Conservation (phyloP, 2,797 vertebrate genomes). For the Chaetophractus vellerosus region DNA sequence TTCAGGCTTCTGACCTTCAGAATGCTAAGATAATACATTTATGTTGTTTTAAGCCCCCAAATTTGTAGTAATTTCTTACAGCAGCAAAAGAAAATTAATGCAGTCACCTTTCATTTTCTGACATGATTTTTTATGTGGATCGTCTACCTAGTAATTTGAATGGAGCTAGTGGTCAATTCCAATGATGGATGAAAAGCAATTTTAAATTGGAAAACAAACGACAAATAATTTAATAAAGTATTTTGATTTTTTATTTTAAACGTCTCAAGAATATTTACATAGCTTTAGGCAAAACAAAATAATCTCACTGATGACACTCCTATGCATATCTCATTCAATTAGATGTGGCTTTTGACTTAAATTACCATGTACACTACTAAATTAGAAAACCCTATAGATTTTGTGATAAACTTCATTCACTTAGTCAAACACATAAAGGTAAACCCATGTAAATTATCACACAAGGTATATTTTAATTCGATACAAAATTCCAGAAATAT, state of each 20-base stretch:
- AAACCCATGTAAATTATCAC: neutral
- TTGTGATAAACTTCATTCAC: constrained; percentile 44
- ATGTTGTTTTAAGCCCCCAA: neutral
- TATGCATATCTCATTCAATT: neutral
- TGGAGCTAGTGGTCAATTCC: neutral
- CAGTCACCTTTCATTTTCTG: neutral
- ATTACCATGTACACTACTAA: neutral
- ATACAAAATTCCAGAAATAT: constrained; percentile 12
- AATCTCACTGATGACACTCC: neutral
- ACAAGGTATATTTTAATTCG: constrained; percentile 49
- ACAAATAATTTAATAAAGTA: neutral
- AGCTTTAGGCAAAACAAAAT: neutral
- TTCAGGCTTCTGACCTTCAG: neutral
- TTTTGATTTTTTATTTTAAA: constrained; percentile 26
- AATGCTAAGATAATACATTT: neutral
- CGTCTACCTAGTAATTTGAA: neutral
- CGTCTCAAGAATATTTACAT: neutral
- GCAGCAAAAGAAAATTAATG: neutral
- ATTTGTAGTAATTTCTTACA: neutral
- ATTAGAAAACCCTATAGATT: constrained; percentile 6
- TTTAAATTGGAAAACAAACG: constrained; percentile 27
- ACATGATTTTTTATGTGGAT: neutral
- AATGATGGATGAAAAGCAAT: neutral
- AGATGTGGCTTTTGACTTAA: neutral
- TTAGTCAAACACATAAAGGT: neutral